Percentiles rank a stretch among this genome's conserved stretches.
Evolutionary conservation across 2,113 vertebrate genomes (phyloP).

Genomic region (Sander vitreus): DNA sequence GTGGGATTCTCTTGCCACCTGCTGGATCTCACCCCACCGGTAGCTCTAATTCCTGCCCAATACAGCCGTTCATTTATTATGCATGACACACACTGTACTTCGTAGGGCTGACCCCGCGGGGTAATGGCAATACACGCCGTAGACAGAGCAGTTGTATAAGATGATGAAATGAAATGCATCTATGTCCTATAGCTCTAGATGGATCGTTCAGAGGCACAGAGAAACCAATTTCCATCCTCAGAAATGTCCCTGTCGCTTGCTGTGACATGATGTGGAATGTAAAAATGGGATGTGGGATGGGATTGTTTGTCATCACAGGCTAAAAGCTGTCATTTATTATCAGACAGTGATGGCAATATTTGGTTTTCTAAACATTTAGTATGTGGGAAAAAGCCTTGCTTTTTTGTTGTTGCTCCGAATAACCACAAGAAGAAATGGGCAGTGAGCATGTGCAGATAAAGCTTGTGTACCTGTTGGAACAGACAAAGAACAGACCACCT

Average conservation of each 20-base stretch:
- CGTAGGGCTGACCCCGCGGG: conserved; percentile 52
- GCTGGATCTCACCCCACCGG: conserved; percentile 55
- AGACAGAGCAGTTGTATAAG: conserved; percentile 29
- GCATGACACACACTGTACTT: conserved; percentile 48
- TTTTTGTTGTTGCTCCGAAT: background rate
- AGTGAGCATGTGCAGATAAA: conserved; percentile 33
- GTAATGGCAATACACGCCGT: conserved; percentile 13
- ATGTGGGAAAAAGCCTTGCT: background rate
- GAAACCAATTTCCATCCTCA: conserved; percentile 38
- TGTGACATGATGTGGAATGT: conserved; percentile 39
- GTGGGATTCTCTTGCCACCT: conserved; percentile 47
- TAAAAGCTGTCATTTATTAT: background rate
- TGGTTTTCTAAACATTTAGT: background rate
- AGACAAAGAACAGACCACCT: conserved; percentile 62
- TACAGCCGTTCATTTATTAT: conserved; percentile 31
- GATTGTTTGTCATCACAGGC: background rate
- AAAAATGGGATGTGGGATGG: conserved; percentile 9
- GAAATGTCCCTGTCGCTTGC: conserved; percentile 20
- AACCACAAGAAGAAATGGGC: background rate
- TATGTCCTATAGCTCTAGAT: conserved; percentile 7
- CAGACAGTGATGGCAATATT: conserved; percentile 1
- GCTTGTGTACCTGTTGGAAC: conserved; percentile 53
- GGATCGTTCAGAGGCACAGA: conserved; percentile 26
- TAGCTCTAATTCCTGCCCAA: conserved; percentile 40
- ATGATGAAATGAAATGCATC: conserved; percentile 44